phyloP scores from a whole-genome alignment of 2,888 invertebrate species.

The Hecatera dysodea region DNA sequence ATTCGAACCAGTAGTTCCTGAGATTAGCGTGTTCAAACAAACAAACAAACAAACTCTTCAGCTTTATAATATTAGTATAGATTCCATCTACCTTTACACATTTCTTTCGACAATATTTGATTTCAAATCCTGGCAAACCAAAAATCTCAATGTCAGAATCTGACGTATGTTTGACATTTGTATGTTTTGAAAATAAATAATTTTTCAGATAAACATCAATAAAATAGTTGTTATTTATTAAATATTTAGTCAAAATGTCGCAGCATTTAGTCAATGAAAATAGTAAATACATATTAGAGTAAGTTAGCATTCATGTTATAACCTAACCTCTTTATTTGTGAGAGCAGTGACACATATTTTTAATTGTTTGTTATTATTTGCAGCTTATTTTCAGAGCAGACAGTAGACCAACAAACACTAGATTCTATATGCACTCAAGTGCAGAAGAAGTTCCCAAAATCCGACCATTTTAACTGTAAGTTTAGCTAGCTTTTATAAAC shows the following conservation, averaged over 20 bases:
- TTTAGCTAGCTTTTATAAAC: slow-evolving; percentile 53
- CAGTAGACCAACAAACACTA: slow-evolving; percentile 93
- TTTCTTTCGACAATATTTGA: too few relatives aligned
- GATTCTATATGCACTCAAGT: slow-evolving; percentile 94
- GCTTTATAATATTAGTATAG: too few relatives aligned
- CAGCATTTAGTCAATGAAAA: slow-evolving; percentile 87
- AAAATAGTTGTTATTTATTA: slow-evolving; percentile 12
- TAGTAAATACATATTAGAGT: slow-evolving; percentile 89
- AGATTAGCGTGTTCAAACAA: too few relatives aligned
- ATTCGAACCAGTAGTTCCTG: too few relatives aligned
- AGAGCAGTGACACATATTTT: slow-evolving; percentile 27
- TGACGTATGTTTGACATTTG: slow-evolving; percentile 52
- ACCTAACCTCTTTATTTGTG: slow-evolving; percentile 63
- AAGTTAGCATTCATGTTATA: slow-evolving; percentile 66
- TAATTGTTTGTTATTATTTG: slow-evolving; percentile 69
- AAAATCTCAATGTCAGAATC: slow-evolving; percentile 39
- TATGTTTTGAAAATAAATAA: slow-evolving; percentile 53
- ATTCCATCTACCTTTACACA: too few relatives aligned
- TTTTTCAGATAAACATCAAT: slow-evolving; percentile 35
- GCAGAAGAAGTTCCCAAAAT: slow-evolving; percentile 94
- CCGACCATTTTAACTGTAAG: slow-evolving; percentile 94
- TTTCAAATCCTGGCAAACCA: slow-evolving; percentile 17
- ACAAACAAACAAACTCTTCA: too few relatives aligned
- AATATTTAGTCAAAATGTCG: slow-evolving; percentile 75
- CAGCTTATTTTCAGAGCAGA: slow-evolving; percentile 94